Evolutionary conservation across 2,113 vertebrate genomes (phyloP).

Genomic region (Trogon melanurus): DNA sequence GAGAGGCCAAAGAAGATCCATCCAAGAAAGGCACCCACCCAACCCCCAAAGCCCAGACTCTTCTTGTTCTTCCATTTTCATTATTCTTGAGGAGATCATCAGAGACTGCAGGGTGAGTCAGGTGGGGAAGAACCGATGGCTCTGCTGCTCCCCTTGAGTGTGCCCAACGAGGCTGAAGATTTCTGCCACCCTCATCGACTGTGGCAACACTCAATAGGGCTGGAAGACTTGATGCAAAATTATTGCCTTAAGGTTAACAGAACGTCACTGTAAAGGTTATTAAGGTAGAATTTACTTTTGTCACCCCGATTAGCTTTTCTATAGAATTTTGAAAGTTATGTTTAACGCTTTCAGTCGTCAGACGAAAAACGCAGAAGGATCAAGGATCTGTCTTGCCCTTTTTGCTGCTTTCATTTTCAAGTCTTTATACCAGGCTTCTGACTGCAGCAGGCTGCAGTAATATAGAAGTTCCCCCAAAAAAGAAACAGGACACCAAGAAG

Average conservation of each 20-base stretch:
- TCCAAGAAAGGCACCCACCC: neutral
- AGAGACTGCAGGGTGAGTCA: neutral
- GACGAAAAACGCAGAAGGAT: neutral
- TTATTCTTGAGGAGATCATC: neutral
- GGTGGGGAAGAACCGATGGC: rapidly evolving
- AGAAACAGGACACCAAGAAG: neutral
- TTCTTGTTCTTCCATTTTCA: neutral
- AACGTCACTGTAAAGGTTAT: neutral
- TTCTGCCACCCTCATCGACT: neutral
- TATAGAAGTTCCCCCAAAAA: neutral
- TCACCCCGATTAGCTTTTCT: neutral
- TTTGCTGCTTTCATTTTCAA: neutral
- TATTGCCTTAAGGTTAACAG: neutral
- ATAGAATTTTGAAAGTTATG: neutral
- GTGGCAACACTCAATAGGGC: neutral
- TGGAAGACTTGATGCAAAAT: neutral
- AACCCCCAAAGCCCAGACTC: neutral
- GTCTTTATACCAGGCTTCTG: neutral
- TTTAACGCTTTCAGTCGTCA: neutral
- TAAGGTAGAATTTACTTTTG: neutral
- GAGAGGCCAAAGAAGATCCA: neutral
- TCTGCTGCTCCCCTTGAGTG: neutral
- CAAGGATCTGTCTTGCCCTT: neutral
- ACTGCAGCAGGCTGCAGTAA: neutral
- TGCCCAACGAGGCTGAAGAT: rapidly evolving